Conservation (phyloP, 2,113 vertebrate species). For the Mastomys coucha region DNA sequence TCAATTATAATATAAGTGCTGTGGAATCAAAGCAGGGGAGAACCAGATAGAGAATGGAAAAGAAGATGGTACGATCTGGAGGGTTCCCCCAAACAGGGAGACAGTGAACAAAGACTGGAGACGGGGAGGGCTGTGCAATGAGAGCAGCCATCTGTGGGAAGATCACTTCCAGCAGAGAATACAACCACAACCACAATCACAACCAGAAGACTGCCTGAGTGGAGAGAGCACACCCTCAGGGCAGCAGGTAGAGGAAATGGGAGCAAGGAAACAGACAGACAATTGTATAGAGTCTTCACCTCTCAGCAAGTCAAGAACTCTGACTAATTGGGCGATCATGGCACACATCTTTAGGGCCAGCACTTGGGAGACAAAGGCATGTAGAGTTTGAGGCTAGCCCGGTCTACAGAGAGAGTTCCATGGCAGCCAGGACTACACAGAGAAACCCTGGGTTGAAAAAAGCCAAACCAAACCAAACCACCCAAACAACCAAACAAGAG, state of each 20-base stretch:
- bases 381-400: not conserved
- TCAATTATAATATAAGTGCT: not conserved
- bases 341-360: not conserved
- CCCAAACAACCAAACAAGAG: too few relatives aligned
- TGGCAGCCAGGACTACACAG: not conserved
- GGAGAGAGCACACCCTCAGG: not conserved
- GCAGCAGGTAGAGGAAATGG: not conserved
- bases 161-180: not conserved
- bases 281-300: not conserved
- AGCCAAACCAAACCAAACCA: too few relatives aligned
- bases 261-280: not conserved
- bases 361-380: not conserved
- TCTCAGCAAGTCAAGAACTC: conserved; percentile 28
- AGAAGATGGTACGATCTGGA: not conserved
- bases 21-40: not conserved
- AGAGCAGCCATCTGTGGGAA: not conserved
- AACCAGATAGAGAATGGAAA: not conserved
- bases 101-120: not conserved
- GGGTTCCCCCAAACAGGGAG: not conserved
- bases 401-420: not conserved
- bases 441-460: not conserved
- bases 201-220: not conserved
- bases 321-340: not conserved
- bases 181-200: not conserved
- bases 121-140: not conserved